Evolutionary conservation across 1,140 invertebrate genomes (phyloP).

Genomic region (Papilio machaon): DNA sequence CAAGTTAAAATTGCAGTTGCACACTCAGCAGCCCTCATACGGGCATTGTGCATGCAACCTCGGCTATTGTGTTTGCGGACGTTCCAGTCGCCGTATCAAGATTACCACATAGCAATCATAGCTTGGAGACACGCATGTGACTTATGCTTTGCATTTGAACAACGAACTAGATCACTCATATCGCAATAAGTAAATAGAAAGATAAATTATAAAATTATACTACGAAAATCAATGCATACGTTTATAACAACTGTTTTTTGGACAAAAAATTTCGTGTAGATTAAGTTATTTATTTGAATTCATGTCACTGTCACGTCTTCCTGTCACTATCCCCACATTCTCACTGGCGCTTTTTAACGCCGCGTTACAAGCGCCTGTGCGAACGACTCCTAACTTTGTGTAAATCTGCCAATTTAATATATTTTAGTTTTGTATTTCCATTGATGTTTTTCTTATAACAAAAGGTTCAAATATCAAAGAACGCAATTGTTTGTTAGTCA

Average conservation of each 20-base stretch:
- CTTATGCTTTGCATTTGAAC: not conserved
- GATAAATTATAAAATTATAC: not conserved
- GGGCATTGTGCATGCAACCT: conserved; percentile 18
- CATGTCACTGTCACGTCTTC: too few species aligned
- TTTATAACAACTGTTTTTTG: too few species aligned
- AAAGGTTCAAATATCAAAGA: not conserved
- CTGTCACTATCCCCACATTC: too few species aligned
- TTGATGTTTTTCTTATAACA: not conserved
- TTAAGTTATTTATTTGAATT: too few species aligned
- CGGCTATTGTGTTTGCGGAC: conserved; percentile 23
- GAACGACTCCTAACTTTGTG: too few species aligned
- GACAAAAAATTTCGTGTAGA: too few species aligned
- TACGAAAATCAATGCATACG: not conserved
- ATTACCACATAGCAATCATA: conserved; percentile 23
- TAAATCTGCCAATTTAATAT: too few species aligned
- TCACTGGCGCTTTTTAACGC: too few species aligned
- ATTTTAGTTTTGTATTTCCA: too few species aligned
- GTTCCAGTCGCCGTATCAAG: conserved; percentile 19
- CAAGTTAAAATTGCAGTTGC: conserved; percentile 5
- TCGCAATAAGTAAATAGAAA: not conserved
- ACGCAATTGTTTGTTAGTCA: not conserved
- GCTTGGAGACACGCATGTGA: not conserved
- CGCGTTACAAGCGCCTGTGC: too few species aligned
- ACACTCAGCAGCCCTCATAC: conserved; percentile 7
- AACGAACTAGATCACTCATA: not conserved